phyloP scores from a whole-genome alignment of 64 coral and sea anemone genomes.

The Porites lutea region DNA sequence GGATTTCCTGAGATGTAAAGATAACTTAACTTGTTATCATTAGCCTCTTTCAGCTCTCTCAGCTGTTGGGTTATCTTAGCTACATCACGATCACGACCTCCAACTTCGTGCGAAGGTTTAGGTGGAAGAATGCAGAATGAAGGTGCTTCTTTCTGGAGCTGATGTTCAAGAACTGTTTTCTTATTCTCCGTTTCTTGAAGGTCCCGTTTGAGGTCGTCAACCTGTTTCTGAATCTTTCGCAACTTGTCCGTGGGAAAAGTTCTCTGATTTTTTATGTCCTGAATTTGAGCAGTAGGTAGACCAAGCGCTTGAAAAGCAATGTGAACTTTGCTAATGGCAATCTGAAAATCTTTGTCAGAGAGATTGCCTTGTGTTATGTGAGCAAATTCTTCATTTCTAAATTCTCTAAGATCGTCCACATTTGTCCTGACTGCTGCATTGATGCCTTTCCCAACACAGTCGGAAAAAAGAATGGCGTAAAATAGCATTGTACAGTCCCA shows the following conservation, averaged over 20 bases:
- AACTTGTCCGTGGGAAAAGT: slow-evolving; percentile 2
- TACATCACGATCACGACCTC: too few relatives aligned
- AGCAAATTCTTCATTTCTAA: neutral
- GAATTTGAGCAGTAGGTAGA: neutral
- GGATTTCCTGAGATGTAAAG: neutral
- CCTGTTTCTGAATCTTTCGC: neutral
- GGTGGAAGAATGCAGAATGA: slow-evolving; percentile 8
- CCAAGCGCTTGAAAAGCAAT: neutral
- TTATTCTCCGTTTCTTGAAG: neutral
- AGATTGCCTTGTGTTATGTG: neutral
- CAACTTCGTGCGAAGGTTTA: too few relatives aligned
- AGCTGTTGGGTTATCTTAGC: too few relatives aligned
- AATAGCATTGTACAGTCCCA: too few relatives aligned
- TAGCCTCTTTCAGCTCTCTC: too few relatives aligned
- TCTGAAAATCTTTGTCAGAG: neutral
- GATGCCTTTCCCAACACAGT: slow-evolving; percentile 13
- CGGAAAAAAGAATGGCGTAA: too few relatives aligned
- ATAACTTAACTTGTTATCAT: neutral
- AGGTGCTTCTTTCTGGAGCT: neutral
- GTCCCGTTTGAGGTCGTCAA: neutral
- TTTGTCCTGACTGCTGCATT: neutral
- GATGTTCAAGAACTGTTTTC: neutral
- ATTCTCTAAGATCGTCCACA: slow-evolving; percentile 38
- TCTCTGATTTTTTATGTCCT: neutral
- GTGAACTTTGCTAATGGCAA: neutral